Evolutionary conservation across 2,888 invertebrate genomes (phyloP).

Genomic region (Apotomis turbidana): DNA sequence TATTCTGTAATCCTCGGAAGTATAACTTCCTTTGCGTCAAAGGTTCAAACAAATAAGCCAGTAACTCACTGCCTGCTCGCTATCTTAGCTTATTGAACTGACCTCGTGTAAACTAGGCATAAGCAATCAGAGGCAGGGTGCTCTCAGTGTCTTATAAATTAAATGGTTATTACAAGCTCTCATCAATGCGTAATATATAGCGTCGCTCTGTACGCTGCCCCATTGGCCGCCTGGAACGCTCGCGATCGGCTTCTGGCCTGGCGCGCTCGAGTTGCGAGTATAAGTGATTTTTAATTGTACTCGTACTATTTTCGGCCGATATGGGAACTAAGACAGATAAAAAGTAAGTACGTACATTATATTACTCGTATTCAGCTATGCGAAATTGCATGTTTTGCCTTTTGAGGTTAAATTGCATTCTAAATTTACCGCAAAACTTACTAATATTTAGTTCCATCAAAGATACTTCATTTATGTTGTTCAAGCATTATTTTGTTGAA

Average conservation of each 20-base stretch:
- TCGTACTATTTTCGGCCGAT: not conserved
- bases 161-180: constrained; percentile 4
- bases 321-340: constrained; percentile 27
- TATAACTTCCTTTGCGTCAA: no score
- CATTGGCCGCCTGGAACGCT: constrained; percentile 1
- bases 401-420: no score
- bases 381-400: not conserved
- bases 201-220: not conserved
- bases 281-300: not conserved
- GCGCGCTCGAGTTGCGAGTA: not conserved
- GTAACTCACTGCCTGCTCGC: not conserved
- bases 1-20: no score
- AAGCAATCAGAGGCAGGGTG: not conserved
- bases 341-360: constrained; percentile 23
- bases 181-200: constrained; percentile 6
- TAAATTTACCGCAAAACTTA: not conserved
- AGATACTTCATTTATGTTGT: no score
- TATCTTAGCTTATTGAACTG: not conserved
- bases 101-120: not conserved
- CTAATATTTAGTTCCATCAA: not conserved
- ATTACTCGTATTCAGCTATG: not conserved
- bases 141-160: constrained; percentile 13
- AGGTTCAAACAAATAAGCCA: constrained; percentile 12
- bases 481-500: no score
- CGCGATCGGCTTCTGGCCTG: not conserved